phyloP scores from a whole-genome alignment of 2,113 vertebrate genomes.

The Panthera tigris region DNA sequence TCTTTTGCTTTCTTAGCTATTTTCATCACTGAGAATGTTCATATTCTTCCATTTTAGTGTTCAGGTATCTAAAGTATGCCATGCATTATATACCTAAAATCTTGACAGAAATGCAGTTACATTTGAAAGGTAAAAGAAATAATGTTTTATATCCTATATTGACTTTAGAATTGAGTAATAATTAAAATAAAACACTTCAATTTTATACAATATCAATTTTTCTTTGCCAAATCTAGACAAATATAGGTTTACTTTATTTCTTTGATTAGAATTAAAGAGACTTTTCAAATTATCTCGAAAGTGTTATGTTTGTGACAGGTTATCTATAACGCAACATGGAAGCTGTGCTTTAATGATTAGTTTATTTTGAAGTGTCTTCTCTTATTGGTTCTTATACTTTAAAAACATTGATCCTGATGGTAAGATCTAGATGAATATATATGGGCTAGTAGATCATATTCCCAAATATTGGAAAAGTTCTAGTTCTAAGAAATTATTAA shows the following conservation, averaged over 20 bases:
- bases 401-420: not conserved
- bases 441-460: not conserved
- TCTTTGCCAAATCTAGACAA: not conserved
- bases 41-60: not conserved
- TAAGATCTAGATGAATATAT: not conserved
- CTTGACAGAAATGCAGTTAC: not conserved
- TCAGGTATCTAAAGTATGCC: not conserved
- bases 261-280: not conserved
- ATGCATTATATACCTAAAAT: not conserved
- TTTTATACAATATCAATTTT: not conserved
- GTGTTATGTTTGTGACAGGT: not conserved
- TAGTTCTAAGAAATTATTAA: not conserved
- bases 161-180: not conserved
- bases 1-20: not conserved
- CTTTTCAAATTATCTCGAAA: not conserved
- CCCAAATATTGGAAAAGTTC: not conserved
- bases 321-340: not conserved
- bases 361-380: constrained; percentile 22
- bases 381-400: not conserved
- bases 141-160: not conserved
- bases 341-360: not conserved
- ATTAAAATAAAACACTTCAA: not conserved
- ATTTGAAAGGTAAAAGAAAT: constrained; percentile 19
- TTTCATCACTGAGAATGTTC: not conserved
- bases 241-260: not conserved